phyloP scores from a whole-genome alignment of 2,888 invertebrate species.

The Lobophora halterata region DNA sequence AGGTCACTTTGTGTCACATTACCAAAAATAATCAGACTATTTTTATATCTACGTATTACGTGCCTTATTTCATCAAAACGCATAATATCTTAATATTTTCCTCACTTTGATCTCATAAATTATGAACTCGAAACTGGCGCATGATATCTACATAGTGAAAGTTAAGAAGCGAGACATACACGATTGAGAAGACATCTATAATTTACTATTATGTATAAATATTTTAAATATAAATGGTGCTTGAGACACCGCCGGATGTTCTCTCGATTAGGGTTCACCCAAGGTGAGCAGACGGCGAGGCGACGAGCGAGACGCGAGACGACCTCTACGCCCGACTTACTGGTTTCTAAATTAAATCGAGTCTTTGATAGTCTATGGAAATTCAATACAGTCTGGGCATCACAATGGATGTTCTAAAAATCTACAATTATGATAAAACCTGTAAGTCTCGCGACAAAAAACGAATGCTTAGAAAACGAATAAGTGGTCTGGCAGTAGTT shows the following conservation, averaged over 20 bases:
- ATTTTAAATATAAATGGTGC: slow-evolving; percentile 44
- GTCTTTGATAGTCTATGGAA: slow-evolving; percentile 58
- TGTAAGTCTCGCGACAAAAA: slow-evolving; percentile 8
- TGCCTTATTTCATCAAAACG: slow-evolving; percentile 23
- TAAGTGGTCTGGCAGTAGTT: slow-evolving; percentile 2
- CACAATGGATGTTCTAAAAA: slow-evolving; percentile 44
- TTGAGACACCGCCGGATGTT: slow-evolving; percentile 50
- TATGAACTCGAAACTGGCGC: slow-evolving; percentile 21
- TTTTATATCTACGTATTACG: too few relatives aligned
- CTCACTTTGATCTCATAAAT: slow-evolving; percentile 22
- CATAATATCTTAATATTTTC: slow-evolving; percentile 16
- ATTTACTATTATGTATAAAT: slow-evolving; percentile 39
- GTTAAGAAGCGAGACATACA: slow-evolving; percentile 48
- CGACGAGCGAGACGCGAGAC: slow-evolving; percentile 60
- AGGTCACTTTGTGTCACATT: too few relatives aligned
- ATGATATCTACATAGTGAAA: slow-evolving; percentile 45
- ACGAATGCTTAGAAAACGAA: slow-evolving; percentile 6
- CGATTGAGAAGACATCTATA: slow-evolving; percentile 35
- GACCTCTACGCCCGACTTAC: slow-evolving; percentile 62
- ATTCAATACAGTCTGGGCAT: slow-evolving; percentile 63
- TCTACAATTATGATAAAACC: slow-evolving; percentile 19
- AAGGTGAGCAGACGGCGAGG: slow-evolving; percentile 74
- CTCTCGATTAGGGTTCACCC: slow-evolving; percentile 52
- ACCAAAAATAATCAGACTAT: too few relatives aligned
- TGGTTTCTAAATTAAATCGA: slow-evolving; percentile 68